These are phyloP conservation scores for Caenorhabditis parvicauda DNA, from an alignment of 2,888 invertebrate species.

Conservation along the genomic window DNA sequence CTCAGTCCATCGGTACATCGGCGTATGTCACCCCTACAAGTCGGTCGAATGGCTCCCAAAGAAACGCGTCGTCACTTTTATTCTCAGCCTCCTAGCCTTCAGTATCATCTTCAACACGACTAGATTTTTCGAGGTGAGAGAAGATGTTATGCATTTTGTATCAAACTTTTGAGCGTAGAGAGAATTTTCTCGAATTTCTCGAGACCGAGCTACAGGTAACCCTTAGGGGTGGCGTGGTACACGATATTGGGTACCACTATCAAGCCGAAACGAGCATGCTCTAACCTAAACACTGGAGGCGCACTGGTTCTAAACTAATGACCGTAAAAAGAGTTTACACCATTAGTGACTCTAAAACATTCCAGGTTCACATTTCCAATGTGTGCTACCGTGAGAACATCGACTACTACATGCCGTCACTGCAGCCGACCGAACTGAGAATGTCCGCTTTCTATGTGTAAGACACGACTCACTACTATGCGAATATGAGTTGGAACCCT, in stretches of 20 bases:
- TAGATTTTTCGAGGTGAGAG: constrained; percentile 54
- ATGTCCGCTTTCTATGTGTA: constrained; percentile 30
- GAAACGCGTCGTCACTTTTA: constrained; percentile 41
- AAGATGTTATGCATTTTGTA: too few relatives aligned
- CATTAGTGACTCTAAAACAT: too few relatives aligned
- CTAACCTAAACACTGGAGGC: too few relatives aligned
- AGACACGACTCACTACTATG: neutral
- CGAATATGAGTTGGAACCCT: neutral
- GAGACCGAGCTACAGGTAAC: too few relatives aligned
- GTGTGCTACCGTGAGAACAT: constrained; percentile 55
- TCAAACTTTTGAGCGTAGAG: too few relatives aligned
- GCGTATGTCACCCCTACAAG: constrained; percentile 56
- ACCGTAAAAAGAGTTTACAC: too few relatives aligned
- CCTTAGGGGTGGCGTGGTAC: too few relatives aligned
- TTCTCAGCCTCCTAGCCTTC: constrained; percentile 43
- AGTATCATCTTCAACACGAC: constrained; percentile 50
- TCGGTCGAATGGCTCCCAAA: constrained; percentile 36
- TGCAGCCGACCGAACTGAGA: constrained; percentile 39
- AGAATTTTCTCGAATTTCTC: neutral
- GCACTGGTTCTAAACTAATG: too few relatives aligned
- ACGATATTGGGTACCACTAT: too few relatives aligned
- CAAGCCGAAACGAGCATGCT: too few relatives aligned
- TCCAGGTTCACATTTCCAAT: constrained; percentile 49
- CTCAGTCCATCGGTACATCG: constrained; percentile 56
- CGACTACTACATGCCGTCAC: constrained; percentile 48